phyloP scores from a whole-genome alignment of 2,888 invertebrate genomes.

The Oligia strigilis region DNA sequence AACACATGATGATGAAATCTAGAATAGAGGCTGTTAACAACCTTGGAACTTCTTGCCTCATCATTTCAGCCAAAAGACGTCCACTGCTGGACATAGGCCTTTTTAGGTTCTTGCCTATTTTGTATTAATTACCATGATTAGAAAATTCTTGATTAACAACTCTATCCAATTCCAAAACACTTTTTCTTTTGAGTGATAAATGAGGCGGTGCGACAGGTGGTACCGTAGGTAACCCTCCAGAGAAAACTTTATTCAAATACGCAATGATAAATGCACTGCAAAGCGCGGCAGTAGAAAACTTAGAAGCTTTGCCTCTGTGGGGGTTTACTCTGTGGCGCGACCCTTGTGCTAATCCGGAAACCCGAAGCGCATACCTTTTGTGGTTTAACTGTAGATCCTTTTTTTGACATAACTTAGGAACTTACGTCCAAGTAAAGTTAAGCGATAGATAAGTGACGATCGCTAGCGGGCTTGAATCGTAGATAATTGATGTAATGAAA shows the following conservation, averaged over 20 bases:
- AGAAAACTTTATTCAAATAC: background rate
- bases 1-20: background rate
- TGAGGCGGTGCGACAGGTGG: background rate
- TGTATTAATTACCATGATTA: background rate
- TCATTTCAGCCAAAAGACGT: no score
- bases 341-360: background rate
- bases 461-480: background rate
- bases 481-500: background rate
- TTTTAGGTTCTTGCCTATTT: background rate
- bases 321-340: no score
- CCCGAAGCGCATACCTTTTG: background rate
- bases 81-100: no score
- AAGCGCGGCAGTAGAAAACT: background rate
- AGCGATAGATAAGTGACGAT: background rate
- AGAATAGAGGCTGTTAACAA: background rate
- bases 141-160: background rate
- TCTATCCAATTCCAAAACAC: background rate
- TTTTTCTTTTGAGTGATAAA: background rate
- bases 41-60: background rate
- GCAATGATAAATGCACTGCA: background rate
- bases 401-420: background rate
- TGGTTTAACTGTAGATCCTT: background rate
- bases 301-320: background rate
- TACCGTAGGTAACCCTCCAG: background rate
- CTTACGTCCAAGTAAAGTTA: background rate